phyloP scores from a whole-genome alignment of 2,113 vertebrate species.

The Craseonycteris thonglongyai region DNA sequence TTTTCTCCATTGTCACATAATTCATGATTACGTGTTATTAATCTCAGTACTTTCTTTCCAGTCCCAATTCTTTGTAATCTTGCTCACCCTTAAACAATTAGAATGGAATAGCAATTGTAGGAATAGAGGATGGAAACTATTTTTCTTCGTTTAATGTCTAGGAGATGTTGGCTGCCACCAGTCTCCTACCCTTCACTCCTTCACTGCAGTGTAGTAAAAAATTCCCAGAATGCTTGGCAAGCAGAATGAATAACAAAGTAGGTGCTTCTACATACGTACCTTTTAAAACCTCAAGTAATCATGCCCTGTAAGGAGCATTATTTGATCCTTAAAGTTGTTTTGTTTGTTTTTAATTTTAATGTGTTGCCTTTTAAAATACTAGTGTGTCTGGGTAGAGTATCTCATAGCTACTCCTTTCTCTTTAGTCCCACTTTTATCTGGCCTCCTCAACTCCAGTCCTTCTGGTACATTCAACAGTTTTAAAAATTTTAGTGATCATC shows the following conservation, averaged over 20 bases:
- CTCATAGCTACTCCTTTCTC: background rate
- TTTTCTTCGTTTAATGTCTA: background rate
- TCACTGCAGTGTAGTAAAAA: background rate
- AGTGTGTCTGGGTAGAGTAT: background rate
- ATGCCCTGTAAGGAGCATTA: background rate
- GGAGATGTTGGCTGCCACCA: background rate
- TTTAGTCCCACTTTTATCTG: background rate
- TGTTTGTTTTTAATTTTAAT: background rate
- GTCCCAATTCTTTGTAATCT: background rate
- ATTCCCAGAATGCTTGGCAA: background rate
- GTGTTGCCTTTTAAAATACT: background rate
- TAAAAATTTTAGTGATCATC: background rate
- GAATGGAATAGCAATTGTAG: background rate
- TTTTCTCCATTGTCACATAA: background rate
- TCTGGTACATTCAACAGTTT: background rate
- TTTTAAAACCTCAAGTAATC: background rate
- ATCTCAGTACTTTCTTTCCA: background rate
- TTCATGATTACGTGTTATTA: background rate
- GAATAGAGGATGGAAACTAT: background rate
- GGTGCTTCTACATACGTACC: background rate
- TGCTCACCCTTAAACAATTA: background rate
- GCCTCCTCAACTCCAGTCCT: background rate
- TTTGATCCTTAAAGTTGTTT: slow-evolving; percentile 3
- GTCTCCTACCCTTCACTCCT: background rate
- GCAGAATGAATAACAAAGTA: background rate